Conservation (phyloP, 2,113 vertebrate genomes). For the Murina feae region DNA sequence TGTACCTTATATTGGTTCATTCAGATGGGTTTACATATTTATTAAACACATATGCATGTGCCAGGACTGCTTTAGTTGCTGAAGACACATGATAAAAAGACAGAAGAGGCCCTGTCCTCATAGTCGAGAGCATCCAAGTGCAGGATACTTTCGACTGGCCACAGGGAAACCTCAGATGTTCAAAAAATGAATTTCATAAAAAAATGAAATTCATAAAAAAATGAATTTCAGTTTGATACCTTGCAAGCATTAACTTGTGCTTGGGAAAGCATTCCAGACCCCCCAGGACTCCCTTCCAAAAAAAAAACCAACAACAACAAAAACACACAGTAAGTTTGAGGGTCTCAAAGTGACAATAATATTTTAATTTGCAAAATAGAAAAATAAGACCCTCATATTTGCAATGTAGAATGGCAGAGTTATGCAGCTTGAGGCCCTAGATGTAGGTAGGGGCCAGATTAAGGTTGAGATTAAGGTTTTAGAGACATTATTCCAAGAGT, state of each 20-base stretch:
- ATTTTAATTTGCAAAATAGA: neutral
- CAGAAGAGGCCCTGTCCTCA: neutral
- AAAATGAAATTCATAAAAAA: neutral
- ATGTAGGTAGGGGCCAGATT: neutral
- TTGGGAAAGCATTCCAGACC: neutral
- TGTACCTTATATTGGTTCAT: neutral
- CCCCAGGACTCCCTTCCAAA: too few relatives aligned
- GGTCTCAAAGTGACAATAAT: neutral
- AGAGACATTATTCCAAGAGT: neutral
- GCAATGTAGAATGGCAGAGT: neutral
- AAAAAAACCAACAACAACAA: too few relatives aligned
- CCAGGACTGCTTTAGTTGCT: neutral
- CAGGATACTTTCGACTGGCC: neutral
- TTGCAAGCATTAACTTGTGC: neutral
- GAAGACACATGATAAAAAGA: neutral
- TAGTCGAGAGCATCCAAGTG: neutral
- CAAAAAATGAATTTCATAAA: neutral
- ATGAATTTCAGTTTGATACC: neutral
- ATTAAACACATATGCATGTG: neutral
- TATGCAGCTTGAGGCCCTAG: neutral
- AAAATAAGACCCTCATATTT: neutral
- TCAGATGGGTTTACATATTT: neutral
- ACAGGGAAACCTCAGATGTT: neutral
- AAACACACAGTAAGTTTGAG: neutral
- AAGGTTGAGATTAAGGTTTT: neutral